phyloP scores from a whole-genome alignment of 2,113 vertebrate species.

The Pollachius pollachius region DNA sequence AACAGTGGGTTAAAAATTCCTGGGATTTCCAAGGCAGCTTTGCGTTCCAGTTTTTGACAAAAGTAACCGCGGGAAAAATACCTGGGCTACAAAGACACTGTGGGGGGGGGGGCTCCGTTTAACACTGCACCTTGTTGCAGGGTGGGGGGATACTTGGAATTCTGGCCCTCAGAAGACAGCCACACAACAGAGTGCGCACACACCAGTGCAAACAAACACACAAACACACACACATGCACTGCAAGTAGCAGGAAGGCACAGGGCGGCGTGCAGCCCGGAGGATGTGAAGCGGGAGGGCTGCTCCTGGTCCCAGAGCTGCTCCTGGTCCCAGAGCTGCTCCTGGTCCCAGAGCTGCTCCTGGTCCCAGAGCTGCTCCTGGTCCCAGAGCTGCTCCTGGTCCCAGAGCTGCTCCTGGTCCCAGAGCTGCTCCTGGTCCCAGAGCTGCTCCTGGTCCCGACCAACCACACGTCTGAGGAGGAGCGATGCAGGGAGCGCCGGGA shows the following conservation, averaged over 20 bases:
- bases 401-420: no score
- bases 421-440: no score
- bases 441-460: no score
- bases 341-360: no score
- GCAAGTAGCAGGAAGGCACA: slow-evolving; percentile 75
- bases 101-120: slow-evolving; percentile 13
- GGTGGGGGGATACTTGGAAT: slow-evolving; percentile 24
- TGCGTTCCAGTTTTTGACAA: no score
- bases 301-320: slow-evolving; percentile 20
- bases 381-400: no score
- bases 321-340: no score
- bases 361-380: no score
- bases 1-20: neutral
- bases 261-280: slow-evolving; percentile 41
- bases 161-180: slow-evolving; percentile 45
- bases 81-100: neutral
- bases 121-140: slow-evolving; percentile 56
- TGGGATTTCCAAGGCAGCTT: neutral
- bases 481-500: neutral
- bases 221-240: slow-evolving; percentile 34
- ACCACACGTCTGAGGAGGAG: no score
- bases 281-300: slow-evolving; percentile 26
- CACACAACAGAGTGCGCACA: slow-evolving; percentile 32
- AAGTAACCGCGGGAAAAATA: neutral
- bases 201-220: slow-evolving; percentile 30